These are phyloP conservation scores for Pimephales promelas DNA, from an alignment of 2,113 vertebrate genomes.

Conservation along the genomic window DNA sequence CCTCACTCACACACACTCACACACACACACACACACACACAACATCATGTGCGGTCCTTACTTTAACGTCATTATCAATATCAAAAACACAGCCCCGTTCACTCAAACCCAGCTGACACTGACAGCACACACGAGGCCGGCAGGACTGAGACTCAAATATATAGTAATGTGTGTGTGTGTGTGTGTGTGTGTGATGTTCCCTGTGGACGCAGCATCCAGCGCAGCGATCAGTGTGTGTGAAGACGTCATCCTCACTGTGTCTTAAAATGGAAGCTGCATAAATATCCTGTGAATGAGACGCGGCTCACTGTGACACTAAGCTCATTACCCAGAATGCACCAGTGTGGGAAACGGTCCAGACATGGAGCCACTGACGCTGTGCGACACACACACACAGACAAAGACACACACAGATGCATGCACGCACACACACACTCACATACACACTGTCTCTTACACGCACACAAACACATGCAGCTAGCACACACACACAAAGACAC, in stretches of 20 bases:
- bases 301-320: constrained; percentile 58
- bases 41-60: neutral
- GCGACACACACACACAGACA: neutral
- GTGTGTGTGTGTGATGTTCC: neutral
- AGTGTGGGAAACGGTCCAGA: constrained; percentile 53
- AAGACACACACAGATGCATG: neutral
- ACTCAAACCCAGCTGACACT: neutral
- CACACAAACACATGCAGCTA: too few relatives aligned
- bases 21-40: too few relatives aligned
- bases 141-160: neutral
- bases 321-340: constrained; percentile 65
- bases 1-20: too few relatives aligned
- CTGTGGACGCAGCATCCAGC: neutral
- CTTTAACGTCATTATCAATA: neutral
- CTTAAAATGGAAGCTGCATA: constrained; percentile 64
- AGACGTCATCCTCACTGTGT: constrained; percentile 13
- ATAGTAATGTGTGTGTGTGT: neutral
- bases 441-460: neutral
- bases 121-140: neutral
- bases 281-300: constrained; percentile 54
- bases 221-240: neutral
- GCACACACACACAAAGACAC: too few relatives aligned
- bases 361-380: constrained; percentile 54
- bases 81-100: neutral
- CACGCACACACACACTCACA: too few relatives aligned